A percentile compares a stretch with the other conserved stretches of the same genome.
Conservation (phyloP, 2,113 vertebrate species). For the Rhadina sibilatrix region DNA sequence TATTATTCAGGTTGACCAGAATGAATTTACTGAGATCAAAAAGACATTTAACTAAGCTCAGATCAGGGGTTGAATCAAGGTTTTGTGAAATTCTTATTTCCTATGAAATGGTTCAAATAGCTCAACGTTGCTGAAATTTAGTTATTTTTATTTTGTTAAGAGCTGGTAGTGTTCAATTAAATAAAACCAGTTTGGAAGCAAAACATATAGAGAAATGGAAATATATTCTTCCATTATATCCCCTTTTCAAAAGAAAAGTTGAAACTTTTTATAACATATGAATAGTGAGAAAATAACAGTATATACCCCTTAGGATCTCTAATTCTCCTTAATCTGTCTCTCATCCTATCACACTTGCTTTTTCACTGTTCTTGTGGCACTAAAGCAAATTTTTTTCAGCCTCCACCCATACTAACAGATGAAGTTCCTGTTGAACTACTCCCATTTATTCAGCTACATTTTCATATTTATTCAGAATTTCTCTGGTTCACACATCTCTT, state of each 20-base stretch:
- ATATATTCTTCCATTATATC: not conserved
- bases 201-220: not conserved
- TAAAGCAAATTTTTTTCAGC: not conserved
- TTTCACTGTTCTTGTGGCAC: not conserved
- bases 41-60: not conserved
- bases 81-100: not conserved
- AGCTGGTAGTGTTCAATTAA: not conserved
- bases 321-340: not conserved
- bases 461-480: not conserved
- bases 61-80: not conserved
- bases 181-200: not conserved
- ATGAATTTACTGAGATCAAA: not conserved
- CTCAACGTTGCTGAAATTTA: not conserved
- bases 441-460: not conserved
- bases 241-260: not conserved
- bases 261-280: not conserved
- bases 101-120: not conserved
- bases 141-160: not conserved
- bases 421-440: not conserved
- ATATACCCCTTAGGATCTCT: not conserved
- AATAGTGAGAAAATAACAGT: not conserved
- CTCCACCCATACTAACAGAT: not conserved
- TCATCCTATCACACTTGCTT: not conserved
- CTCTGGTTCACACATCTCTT: not conserved
- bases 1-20: not conserved